Conservation (phyloP, 2,113 vertebrate species). For the Leucosticte australis region DNA sequence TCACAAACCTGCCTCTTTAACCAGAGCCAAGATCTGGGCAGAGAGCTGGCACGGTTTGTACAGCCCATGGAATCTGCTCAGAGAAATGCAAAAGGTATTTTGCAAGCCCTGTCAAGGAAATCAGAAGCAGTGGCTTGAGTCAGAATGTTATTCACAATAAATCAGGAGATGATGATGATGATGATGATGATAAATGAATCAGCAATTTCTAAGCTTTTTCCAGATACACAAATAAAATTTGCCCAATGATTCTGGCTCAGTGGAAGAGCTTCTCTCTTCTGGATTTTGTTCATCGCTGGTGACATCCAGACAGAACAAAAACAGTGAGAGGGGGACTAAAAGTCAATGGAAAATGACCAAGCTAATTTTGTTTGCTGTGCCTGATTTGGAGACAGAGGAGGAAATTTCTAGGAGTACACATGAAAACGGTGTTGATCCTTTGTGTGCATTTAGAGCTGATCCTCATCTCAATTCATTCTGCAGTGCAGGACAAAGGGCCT, state of each 20-base stretch:
- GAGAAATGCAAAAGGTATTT: not conserved
- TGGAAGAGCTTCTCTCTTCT: not conserved
- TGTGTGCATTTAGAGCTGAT: not conserved
- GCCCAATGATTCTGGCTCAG: not conserved
- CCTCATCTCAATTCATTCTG: not conserved
- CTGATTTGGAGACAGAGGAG: not conserved
- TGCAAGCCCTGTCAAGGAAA: not conserved
- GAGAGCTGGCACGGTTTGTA: not conserved
- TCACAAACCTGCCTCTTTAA: not conserved
- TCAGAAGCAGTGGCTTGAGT: not conserved
- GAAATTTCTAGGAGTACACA: not conserved
- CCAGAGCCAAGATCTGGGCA: not conserved
- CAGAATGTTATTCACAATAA: not conserved
- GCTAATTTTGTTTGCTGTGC: not conserved
- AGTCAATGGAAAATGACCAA: not conserved
- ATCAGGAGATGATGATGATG: not conserved
- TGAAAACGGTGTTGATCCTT: not conserved
- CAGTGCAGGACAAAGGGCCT: not conserved
- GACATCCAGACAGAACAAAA: not conserved
- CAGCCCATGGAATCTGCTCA: not conserved
- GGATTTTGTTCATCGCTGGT: not conserved
- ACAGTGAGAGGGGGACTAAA: not conserved
- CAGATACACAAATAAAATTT: not conserved
- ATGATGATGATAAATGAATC: not conserved
- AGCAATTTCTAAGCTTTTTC: not conserved